Conservation (phyloP, 1,140 invertebrate species). For the Brachionus plicatilis region DNA sequence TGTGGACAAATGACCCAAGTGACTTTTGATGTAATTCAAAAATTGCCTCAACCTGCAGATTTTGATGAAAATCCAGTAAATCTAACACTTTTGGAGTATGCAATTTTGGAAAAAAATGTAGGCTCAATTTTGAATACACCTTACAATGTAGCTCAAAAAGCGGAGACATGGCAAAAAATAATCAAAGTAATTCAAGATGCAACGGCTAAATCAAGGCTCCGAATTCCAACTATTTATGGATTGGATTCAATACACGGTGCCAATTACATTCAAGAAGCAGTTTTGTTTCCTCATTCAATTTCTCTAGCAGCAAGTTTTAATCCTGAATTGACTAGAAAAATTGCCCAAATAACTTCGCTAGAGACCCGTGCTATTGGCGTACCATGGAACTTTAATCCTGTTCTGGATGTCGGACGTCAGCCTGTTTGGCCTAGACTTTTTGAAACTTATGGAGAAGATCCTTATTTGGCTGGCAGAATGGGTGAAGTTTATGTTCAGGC, state of each 20-base stretch:
- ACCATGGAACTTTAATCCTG: constrained; percentile 9
- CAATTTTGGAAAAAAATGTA: not conserved
- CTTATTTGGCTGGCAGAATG: not conserved
- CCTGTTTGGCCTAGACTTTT: not conserved
- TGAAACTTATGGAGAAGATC: constrained; percentile 25
- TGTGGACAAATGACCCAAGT: constrained; percentile 22
- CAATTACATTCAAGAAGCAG: not conserved
- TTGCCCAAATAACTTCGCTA: not conserved
- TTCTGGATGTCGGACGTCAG: not conserved
- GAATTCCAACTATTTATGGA: constrained; percentile 2
- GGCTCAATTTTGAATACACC: not conserved
- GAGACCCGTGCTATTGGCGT: not conserved
- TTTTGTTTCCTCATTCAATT: constrained; percentile 10
- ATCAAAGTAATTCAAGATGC: not conserved
- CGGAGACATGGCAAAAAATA: not conserved
- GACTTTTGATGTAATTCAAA: not conserved
- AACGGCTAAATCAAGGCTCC: not conserved
- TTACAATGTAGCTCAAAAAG: not conserved
- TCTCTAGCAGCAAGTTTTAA: not conserved
- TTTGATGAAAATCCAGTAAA: constrained; percentile 9
- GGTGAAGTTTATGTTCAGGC: not conserved
- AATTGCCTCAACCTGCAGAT: not conserved
- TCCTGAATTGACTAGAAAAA: not conserved
- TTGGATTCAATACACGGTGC: constrained; percentile 26
- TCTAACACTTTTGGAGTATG: not conserved